Evolutionary conservation across 2,113 vertebrate species (phyloP).

Genomic region (Scalopus aquaticus): DNA sequence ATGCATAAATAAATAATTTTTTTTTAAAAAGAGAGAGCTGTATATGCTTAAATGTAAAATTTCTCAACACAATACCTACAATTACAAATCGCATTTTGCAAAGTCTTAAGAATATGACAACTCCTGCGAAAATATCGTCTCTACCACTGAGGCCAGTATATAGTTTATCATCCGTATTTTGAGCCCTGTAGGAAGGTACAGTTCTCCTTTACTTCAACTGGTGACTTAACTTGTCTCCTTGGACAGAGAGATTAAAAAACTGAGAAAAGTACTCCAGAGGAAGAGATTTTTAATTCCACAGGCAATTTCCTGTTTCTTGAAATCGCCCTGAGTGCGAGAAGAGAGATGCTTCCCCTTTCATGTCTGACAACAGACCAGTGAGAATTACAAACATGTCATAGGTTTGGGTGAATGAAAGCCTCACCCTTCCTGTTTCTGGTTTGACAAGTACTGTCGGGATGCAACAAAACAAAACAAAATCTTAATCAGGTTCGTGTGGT

Average conservation of each 20-base stretch:
- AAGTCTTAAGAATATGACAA: slow-evolving; percentile 1
- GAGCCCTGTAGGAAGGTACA: neutral
- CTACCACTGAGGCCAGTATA: neutral
- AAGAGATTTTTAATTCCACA: slow-evolving; percentile 14
- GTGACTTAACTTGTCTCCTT: slow-evolving; percentile 7
- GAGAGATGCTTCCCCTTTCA: slow-evolving; percentile 27
- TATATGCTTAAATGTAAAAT: slow-evolving; percentile 32
- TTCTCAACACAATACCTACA: slow-evolving; percentile 34
- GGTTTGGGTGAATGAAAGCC: slow-evolving; percentile 54
- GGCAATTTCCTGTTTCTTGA: slow-evolving; percentile 51
- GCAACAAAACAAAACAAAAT: slow-evolving; percentile 61
- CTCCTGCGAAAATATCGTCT: slow-evolving; percentile 28
- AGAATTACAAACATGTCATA: slow-evolving; percentile 51
- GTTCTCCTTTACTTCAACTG: neutral
- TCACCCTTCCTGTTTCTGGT: slow-evolving; percentile 63
- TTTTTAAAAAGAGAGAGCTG: too few species aligned
- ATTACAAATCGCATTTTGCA: slow-evolving; percentile 35
- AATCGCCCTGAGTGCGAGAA: neutral
- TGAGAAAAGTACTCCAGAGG: slow-evolving; percentile 35
- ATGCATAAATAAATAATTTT: too few species aligned
- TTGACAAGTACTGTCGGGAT: slow-evolving; percentile 56
- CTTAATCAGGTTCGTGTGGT: slow-evolving; percentile 1
- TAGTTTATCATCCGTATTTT: neutral
- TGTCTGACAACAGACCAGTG: slow-evolving; percentile 53
- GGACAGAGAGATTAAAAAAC: neutral